phyloP scores from a whole-genome alignment of 2,113 vertebrate species.

The Poecilia latipinna region DNA sequence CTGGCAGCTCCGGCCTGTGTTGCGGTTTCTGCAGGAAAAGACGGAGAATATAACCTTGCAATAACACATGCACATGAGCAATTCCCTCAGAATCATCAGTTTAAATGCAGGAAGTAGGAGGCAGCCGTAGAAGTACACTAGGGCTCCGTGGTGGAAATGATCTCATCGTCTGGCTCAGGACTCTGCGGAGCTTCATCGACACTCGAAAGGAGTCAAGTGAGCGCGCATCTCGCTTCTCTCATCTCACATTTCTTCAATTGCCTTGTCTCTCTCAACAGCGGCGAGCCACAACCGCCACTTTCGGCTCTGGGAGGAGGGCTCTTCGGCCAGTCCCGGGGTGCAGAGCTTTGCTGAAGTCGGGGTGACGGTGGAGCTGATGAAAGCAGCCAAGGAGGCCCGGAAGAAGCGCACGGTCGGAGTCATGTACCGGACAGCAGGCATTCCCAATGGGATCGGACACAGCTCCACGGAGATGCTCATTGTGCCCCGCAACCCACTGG shows the following conservation, averaged over 20 bases:
- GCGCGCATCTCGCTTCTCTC: constrained; percentile 55
- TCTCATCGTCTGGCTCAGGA: constrained; percentile 65
- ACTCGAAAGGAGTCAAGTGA: constrained; percentile 62
- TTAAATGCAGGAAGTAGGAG: constrained; percentile 61
- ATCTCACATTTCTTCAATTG: constrained; percentile 46
- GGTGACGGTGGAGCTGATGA: constrained; percentile 79
- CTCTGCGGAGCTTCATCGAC: constrained; percentile 66
- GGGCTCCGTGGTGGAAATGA: constrained; percentile 69
- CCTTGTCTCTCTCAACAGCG: constrained; percentile 60
- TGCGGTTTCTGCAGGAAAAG: constrained; percentile 55
- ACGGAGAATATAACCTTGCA: constrained; percentile 42
- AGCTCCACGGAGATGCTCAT: constrained; percentile 80
- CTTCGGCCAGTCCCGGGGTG: constrained; percentile 72
- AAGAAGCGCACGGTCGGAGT: constrained; percentile 71
- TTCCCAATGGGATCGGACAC: constrained; percentile 81
- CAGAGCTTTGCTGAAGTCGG: constrained; percentile 80
- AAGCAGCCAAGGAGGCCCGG: constrained; percentile 77
- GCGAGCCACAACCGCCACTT: constrained; percentile 80
- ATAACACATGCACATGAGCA: constrained; percentile 40
- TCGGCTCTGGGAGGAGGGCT: constrained; percentile 80
- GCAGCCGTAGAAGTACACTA: constrained; percentile 49
- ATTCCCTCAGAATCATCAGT: constrained; percentile 51
- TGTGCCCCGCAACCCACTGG: constrained; percentile 77
- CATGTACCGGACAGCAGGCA: constrained; percentile 79
- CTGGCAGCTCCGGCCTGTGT: constrained; percentile 32